Evolutionary conservation across 2,888 invertebrate genomes (phyloP).

Genomic region (Pilophorus perplexus): DNA sequence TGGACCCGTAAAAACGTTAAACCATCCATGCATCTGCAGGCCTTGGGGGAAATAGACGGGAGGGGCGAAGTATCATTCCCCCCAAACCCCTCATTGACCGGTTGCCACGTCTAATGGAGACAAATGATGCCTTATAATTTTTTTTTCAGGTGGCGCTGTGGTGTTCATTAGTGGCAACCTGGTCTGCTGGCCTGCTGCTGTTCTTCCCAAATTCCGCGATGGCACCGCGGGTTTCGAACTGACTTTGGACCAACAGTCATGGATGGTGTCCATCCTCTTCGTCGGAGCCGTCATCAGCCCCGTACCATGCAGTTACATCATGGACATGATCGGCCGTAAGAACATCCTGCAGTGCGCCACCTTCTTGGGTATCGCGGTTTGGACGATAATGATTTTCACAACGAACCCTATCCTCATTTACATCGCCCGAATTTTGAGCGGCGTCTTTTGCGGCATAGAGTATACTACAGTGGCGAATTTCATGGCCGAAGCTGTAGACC

Average conservation of each 20-base stretch:
- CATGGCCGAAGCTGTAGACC: slow-evolving; percentile 48
- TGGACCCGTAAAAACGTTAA: no score
- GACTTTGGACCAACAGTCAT: slow-evolving; percentile 42
- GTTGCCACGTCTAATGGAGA: no score
- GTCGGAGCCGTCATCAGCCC: slow-evolving; percentile 48
- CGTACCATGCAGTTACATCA: slow-evolving; percentile 56
- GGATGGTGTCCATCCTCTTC: slow-evolving; percentile 47
- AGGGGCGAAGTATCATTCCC: no score
- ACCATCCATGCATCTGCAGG: no score
- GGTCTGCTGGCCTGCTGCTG: slow-evolving; percentile 20
- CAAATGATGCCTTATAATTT: no score
- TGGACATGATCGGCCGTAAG: slow-evolving; percentile 60
- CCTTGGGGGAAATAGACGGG: no score
- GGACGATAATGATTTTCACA: slow-evolving; percentile 50
- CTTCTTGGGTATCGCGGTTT: slow-evolving; percentile 60
- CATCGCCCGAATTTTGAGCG: slow-evolving; percentile 46
- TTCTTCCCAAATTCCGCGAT: slow-evolving; percentile 43
- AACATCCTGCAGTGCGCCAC: slow-evolving; percentile 57
- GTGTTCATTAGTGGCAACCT: slow-evolving; percentile 23
- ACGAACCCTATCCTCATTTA: slow-evolving; percentile 42
- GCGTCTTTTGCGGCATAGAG: slow-evolving; percentile 48
- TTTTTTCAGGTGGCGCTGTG: slow-evolving; percentile 4
- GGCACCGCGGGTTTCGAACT: slow-evolving; percentile 42
- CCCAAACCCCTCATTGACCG: no score
- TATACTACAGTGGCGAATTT: slow-evolving; percentile 49